These are phyloP conservation scores for Pygocentrus nattereri DNA, from an alignment of 2,797 vertebrate species.

Conservation along the genomic window DNA sequence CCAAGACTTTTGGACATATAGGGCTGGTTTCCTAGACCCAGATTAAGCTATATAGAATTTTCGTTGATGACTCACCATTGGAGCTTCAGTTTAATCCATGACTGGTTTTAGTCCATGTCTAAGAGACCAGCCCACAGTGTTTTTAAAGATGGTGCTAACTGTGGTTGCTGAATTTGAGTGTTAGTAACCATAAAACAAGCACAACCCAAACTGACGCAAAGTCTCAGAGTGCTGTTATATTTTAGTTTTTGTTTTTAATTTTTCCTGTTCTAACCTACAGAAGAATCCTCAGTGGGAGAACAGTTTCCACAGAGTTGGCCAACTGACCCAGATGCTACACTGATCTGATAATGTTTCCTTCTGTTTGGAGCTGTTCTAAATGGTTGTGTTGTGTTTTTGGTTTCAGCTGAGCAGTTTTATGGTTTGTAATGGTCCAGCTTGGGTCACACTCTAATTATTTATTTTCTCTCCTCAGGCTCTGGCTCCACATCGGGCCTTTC, in stretches of 20 bases:
- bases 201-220: too few relatives aligned
- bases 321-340: not conserved
- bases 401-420: not conserved
- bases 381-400: not conserved
- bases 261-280: not conserved
- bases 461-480: conserved; percentile 81
- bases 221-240: not conserved
- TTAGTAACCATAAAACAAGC: too few relatives aligned
- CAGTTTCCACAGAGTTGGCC: conserved; percentile 14
- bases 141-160: too few relatives aligned
- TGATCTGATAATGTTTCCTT: not conserved
- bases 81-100: too few relatives aligned
- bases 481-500: conserved; percentile 89
- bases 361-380: not conserved
- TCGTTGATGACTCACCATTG: too few relatives aligned
- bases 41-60: too few relatives aligned
- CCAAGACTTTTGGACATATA: not conserved
- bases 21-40: too few relatives aligned
- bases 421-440: not conserved
- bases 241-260: not conserved
- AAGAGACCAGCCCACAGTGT: not conserved
- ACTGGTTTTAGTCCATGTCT: not conserved
- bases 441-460: conserved; percentile 2
- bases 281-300: not conserved
- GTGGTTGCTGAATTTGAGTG: too few relatives aligned